phyloP scores from a whole-genome alignment of 2,888 invertebrate genomes.

The Nebria brevicollis region DNA sequence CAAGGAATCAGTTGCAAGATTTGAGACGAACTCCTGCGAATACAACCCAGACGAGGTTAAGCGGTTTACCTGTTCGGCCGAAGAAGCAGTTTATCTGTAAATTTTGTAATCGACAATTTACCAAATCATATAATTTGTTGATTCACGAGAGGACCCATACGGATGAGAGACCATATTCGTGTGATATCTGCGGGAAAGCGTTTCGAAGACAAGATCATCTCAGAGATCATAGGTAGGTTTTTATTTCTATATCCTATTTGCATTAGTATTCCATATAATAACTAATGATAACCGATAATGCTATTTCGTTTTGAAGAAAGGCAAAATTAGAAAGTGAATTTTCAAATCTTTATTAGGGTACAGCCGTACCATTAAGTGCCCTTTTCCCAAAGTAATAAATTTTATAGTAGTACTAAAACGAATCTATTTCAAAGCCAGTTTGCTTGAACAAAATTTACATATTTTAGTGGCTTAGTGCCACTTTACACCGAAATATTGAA shows the following conservation, averaged over 20 bases:
- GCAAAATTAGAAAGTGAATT: not conserved
- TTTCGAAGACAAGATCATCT: conserved; percentile 95
- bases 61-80: conserved; percentile 67
- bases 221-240: conserved; percentile 83
- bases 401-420: not conserved
- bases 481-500: not conserved
- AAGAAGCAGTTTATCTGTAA: conserved; percentile 96
- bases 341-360: not conserved
- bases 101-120: conserved; percentile 96
- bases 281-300: not conserved
- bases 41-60: conserved; percentile 61
- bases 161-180: conserved; percentile 94
- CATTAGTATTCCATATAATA: not conserved
- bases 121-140: conserved; percentile 96
- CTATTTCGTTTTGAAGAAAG: not conserved
- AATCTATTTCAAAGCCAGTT: not conserved
- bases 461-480: not conserved
- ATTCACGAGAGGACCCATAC: conserved; percentile 98
- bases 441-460: not conserved
- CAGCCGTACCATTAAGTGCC: not conserved
- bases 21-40: conserved; percentile 59
- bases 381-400: not conserved
- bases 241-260: not conserved
- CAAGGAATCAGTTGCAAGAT: conserved; percentile 53
- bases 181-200: conserved; percentile 95